Percentiles rank a stretch among this genome's conserved stretches.
Evolutionary conservation across 2,113 vertebrate genomes (phyloP).

Genomic region (Macaca fascicularis): DNA sequence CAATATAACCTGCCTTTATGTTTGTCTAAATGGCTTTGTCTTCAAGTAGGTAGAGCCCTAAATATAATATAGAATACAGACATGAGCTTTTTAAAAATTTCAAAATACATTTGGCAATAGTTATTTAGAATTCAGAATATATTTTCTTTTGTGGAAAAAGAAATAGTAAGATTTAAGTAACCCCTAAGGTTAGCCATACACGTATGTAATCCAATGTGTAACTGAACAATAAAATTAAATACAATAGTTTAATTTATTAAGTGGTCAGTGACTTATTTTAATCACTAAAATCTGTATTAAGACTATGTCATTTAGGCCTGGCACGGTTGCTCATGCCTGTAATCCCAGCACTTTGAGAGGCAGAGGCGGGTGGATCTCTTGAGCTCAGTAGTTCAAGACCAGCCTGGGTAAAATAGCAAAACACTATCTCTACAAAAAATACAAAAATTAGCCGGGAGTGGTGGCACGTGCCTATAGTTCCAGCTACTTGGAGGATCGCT

Average conservation of each 20-base stretch:
- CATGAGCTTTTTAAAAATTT: not conserved
- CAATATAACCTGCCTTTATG: not conserved
- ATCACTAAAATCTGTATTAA: not conserved
- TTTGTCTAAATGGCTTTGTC: not conserved
- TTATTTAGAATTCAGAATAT: not conserved
- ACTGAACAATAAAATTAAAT: not conserved
- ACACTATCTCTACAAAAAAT: too few relatives aligned
- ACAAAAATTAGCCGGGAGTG: too few relatives aligned
- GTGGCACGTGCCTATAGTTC: too few relatives aligned
- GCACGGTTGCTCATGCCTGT: too few relatives aligned
- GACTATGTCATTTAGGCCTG: not conserved
- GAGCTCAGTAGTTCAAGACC: too few relatives aligned
- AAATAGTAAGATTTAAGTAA: not conserved
- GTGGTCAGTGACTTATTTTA: not conserved
- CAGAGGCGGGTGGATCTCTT: too few relatives aligned
- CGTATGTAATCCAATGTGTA: not conserved
- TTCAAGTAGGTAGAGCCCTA: not conserved
- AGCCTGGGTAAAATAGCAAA: too few relatives aligned
- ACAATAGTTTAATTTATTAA: not conserved
- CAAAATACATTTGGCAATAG: not conserved
- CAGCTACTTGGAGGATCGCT: too few relatives aligned
- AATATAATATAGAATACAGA: not conserved
- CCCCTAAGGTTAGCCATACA: not conserved
- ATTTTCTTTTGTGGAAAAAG: not conserved
- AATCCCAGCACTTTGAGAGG: too few relatives aligned